Evolutionary conservation across 2,113 vertebrate species (phyloP).

Genomic region (Percina caprodes): DNA sequence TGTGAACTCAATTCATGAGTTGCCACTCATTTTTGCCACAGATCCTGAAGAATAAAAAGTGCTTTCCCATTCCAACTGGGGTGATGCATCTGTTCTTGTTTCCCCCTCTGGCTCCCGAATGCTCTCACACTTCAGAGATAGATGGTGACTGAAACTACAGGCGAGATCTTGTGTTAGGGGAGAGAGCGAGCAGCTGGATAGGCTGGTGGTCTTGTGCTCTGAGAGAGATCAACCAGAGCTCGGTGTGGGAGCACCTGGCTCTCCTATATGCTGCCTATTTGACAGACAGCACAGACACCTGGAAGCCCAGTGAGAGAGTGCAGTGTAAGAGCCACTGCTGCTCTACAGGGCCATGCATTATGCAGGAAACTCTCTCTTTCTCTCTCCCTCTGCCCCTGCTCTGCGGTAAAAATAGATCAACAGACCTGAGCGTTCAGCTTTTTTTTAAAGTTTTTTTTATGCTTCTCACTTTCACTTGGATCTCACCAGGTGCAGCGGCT

Average conservation of each 20-base stretch:
- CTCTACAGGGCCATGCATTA: conserved; percentile 80
- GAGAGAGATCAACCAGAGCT: conserved; percentile 42
- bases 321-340: conserved; percentile 65
- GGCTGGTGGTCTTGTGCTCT: conserved; percentile 33
- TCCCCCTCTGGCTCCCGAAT: neutral
- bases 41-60: neutral
- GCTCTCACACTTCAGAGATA: conserved; percentile 6
- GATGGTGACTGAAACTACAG: conserved; percentile 18
- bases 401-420: conserved; percentile 85
- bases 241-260: conserved; percentile 59
- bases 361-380: conserved; percentile 76
- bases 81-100: neutral
- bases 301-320: conserved; percentile 53
- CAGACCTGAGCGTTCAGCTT: conserved; percentile 73
- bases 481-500: conserved; percentile 69
- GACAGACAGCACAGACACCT: conserved; percentile 68
- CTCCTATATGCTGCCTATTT: conserved; percentile 42
- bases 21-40: neutral
- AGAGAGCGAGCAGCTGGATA: conserved; percentile 22
- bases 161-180: conserved; percentile 16
- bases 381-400: conserved; percentile 65
- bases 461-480: conserved; percentile 72
- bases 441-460: conserved; percentile 67
- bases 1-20: neutral
- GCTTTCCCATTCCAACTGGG: neutral